Conservation (phyloP, 2,113 vertebrate species). For the Ptyas mucosa region DNA sequence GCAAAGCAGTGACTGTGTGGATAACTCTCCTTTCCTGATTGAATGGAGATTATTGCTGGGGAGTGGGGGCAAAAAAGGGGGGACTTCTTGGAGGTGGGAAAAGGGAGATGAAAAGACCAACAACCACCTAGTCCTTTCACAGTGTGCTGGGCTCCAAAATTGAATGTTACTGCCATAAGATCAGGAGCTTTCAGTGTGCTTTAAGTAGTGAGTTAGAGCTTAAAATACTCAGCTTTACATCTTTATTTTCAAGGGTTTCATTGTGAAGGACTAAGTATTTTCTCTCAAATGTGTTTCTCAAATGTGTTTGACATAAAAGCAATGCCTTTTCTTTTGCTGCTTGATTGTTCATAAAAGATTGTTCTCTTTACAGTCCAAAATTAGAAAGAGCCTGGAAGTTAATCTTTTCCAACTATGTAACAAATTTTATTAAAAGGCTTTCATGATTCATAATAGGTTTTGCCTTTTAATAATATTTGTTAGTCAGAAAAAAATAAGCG, state of each 20-base stretch:
- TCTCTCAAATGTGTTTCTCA: neutral
- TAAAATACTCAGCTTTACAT: neutral
- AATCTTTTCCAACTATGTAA: neutral
- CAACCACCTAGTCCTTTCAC: neutral
- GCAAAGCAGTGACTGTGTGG: neutral
- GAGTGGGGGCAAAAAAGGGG: neutral
- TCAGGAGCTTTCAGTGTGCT: neutral
- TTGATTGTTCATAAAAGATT: neutral
- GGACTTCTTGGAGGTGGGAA: neutral
- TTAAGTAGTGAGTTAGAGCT: neutral
- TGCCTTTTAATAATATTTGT: neutral
- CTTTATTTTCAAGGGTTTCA: neutral
- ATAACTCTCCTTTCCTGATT: conserved; percentile 6
- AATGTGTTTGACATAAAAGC: neutral
- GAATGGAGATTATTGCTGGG: conserved; percentile 15
- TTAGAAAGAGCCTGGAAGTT: neutral
- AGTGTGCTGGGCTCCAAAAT: neutral
- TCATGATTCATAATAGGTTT: neutral
- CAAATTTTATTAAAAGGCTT: neutral
- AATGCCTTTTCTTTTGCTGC: neutral
- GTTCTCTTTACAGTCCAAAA: neutral
- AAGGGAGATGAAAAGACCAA: neutral
- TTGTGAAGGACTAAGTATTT: neutral
- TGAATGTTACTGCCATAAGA: neutral
- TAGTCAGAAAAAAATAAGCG: neutral